These are phyloP conservation scores for Harpagus bidentatus DNA, from an alignment of 2,113 vertebrate genomes.

Conservation along the genomic window DNA sequence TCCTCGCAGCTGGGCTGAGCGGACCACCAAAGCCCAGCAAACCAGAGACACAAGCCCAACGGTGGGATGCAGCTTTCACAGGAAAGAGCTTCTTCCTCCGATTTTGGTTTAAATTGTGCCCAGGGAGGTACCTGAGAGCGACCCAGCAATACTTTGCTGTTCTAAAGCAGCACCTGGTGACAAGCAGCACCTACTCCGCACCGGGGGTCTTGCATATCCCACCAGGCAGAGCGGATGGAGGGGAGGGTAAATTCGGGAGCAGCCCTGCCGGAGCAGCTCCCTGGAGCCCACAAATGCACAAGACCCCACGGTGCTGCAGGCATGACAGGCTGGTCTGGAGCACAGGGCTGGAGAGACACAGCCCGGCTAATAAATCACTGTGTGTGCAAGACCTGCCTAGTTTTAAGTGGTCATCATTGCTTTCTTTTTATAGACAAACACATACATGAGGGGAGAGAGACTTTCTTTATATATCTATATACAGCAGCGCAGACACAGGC, in stretches of 20 bases:
- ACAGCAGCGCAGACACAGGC: neutral
- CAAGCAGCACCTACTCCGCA: accelerated
- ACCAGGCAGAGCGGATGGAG: neutral
- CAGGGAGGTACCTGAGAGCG: neutral
- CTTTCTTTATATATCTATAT: neutral
- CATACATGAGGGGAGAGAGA: neutral
- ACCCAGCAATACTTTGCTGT: neutral
- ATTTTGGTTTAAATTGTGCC: neutral
- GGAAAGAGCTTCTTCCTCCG: neutral
- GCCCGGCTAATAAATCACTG: neutral
- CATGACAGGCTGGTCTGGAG: neutral
- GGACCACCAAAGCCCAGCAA: neutral
- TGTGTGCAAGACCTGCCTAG: neutral
- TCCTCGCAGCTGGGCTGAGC: neutral
- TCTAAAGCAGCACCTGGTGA: neutral
- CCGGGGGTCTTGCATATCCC: neutral
- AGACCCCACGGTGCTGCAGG: neutral
- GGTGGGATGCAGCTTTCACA: neutral
- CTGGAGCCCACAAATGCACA: neutral
- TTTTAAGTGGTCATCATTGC: neutral
- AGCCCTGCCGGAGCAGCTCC: neutral
- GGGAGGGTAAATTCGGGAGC: neutral
- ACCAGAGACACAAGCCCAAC: accelerated
- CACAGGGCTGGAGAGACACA: neutral
- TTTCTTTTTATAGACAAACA: neutral